Conservation (phyloP, 2,888 invertebrate genomes). For the Sabellastarte sp. region DNA sequence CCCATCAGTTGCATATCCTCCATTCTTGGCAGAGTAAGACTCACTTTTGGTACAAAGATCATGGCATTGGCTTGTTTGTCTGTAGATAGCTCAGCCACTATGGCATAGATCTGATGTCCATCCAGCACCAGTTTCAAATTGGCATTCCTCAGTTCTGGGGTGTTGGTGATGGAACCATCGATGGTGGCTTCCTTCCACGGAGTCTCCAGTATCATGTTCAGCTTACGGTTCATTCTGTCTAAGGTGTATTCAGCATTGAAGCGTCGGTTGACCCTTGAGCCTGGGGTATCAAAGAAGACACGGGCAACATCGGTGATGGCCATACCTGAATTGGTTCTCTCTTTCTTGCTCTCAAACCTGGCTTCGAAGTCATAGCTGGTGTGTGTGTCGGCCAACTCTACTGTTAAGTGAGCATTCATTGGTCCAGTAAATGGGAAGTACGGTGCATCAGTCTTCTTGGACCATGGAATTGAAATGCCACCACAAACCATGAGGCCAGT, state of each 20-base stretch:
- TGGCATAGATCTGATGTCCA: no score
- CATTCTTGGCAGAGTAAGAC: no score
- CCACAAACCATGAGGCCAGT: conserved; percentile 83
- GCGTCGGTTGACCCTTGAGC: conserved; percentile 71
- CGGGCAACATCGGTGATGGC: conserved; percentile 3
- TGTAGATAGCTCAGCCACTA: no score
- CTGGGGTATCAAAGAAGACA: conserved; percentile 74
- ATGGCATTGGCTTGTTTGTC: no score
- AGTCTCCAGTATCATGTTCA: conserved; percentile 19
- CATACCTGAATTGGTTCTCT: not conserved
- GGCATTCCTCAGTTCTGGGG: not conserved
- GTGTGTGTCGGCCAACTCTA: conserved; percentile 48
- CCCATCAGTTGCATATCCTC: no score
- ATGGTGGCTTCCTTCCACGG: conserved; percentile 30
- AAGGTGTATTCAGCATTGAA: conserved; percentile 57
- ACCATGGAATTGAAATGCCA: conserved; percentile 63
- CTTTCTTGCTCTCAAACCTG: conserved; percentile 16
- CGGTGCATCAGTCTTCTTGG: not conserved
- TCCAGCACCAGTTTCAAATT: no score
- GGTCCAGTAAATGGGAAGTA: no score
- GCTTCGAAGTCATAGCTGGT: conserved; percentile 48
- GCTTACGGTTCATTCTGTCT: conserved; percentile 16
- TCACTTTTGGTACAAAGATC: no score
- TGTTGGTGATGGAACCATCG: conserved; percentile 6
- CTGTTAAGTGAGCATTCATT: conserved; percentile 60